phyloP scores from a whole-genome alignment of 1,140 invertebrate species.

The Nymphalis io region DNA sequence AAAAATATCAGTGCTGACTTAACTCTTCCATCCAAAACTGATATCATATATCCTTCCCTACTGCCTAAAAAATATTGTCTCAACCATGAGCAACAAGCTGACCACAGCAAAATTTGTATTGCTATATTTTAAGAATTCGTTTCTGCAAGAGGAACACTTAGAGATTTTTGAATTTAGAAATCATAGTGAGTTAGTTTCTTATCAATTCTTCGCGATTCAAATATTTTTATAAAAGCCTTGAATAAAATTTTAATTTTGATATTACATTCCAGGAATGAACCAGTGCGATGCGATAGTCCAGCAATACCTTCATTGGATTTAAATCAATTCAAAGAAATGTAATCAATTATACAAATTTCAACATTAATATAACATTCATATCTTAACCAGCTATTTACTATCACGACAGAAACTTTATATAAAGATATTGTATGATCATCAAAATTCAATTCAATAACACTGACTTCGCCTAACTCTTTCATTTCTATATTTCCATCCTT shows the following conservation, averaged over 20 bases:
- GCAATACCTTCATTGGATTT: conserved; percentile 79
- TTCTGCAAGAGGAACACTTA: too few species aligned
- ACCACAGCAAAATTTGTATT: too few species aligned
- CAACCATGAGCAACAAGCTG: too few species aligned
- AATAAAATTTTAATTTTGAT: not conserved
- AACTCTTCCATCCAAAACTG: too few species aligned
- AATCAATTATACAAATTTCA: not conserved
- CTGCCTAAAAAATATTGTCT: too few species aligned
- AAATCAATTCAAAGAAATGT: conserved; percentile 57
- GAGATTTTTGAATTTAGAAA: too few species aligned
- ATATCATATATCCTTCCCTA: too few species aligned
- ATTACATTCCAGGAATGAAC: conserved; percentile 78
- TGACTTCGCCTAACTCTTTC: conserved; percentile 19
- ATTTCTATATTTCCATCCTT: conserved; percentile 20
- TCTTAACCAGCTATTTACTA: not conserved
- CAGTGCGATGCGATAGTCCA: conserved; percentile 77
- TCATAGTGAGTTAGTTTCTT: too few species aligned
- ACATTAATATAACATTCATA: not conserved
- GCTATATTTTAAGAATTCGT: too few species aligned
- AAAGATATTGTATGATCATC: conserved; percentile 1
- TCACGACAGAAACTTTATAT: conserved; percentile 25
- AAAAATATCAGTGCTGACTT: too few species aligned
- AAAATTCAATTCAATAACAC: conserved; percentile 25
- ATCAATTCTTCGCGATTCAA: too few species aligned
- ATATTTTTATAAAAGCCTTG: too few species aligned